Base-by-base conservation (phyloP, 2,113 vertebrate species). In the Ailurus styani region DNA sequence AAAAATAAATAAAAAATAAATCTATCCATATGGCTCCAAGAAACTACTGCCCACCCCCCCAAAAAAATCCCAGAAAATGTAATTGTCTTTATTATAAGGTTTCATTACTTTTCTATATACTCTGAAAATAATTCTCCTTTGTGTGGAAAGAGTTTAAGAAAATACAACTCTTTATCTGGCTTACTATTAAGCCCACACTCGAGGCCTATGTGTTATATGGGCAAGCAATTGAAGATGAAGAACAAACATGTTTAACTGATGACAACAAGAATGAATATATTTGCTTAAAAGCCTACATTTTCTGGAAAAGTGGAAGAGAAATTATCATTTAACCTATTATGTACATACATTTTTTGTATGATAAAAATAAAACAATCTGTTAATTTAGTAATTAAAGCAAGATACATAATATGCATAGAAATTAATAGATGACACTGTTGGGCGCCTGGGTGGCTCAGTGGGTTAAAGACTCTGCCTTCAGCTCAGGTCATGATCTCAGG, bases 1-100 rank as follows among this genome's bases (percentile, higher is more conserved):
- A 29, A 27, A 45, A 42, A 66, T 66, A 68, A 68, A 68, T 68
- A 68, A 75, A 45, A 96, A 98, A 87, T 73, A 90, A 72, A 90
- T 25, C 62, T 82, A 29, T n/a, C 50, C 96, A 90, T 70, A 87
- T 93, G 79, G 88, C 13, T 54, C 29, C 83, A 4, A 7, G 62
- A 86, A 94, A 90, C 60, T 7, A 87, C 3, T 45, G 85, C 37
- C n/a, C n/a, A n/a, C n/a, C n/a, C n/a, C n/a, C n/a, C n/a, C 94
- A 81, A 87, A 84, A 84, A 82, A 47, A n/a, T 50, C 9, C 8
- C 34, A 55, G 83, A 52, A 84, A 70, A 87, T 60, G 62, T 50
- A 81, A 85, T 73, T 89, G 25, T 68, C 37, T 90, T 84, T 91
- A 94, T 73, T 78, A 14, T 29, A 72, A 6, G 2, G 7, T 10